Conservation (phyloP, 2,888 invertebrate genomes). For the Trachelus troglodyta region DNA sequence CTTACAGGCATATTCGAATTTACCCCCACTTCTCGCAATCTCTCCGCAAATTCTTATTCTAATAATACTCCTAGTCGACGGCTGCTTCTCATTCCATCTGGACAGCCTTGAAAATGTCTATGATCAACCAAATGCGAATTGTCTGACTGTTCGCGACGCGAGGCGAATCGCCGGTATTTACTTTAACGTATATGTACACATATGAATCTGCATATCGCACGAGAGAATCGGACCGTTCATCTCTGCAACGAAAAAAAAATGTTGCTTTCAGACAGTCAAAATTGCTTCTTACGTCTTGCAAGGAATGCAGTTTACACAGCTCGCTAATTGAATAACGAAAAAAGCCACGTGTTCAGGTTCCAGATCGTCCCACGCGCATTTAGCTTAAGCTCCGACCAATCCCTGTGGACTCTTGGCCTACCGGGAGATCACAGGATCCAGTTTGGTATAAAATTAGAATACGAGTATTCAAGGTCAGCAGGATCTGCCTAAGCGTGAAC, state of each 20-base stretch:
- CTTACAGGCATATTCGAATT: neutral
- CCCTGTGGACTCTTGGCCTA: slow-evolving; percentile 10
- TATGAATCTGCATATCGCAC: neutral
- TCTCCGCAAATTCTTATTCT: neutral
- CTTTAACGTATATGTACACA: neutral
- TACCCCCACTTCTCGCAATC: neutral
- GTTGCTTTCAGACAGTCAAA: neutral
- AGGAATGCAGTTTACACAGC: neutral
- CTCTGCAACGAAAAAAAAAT: neutral
- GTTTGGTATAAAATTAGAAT: slow-evolving; percentile 56
- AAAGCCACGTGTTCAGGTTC: neutral
- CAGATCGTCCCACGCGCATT: neutral
- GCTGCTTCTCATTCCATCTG: neutral
- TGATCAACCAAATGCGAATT: neutral
- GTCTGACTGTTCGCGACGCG: neutral
- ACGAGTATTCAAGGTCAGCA: slow-evolving; percentile 44
- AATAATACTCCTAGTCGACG: neutral
- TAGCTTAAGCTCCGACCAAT: neutral
- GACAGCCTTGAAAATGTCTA: neutral
- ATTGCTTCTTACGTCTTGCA: neutral
- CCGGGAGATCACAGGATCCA: slow-evolving; percentile 50
- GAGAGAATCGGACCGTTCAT: neutral
- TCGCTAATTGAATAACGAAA: slow-evolving; percentile 1
- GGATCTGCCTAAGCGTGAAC: slow-evolving; percentile 39
- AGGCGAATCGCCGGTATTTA: neutral